Base-by-base conservation (phyloP, 1,140 invertebrate genomes). In the Aphidius gifuensis region DNA sequence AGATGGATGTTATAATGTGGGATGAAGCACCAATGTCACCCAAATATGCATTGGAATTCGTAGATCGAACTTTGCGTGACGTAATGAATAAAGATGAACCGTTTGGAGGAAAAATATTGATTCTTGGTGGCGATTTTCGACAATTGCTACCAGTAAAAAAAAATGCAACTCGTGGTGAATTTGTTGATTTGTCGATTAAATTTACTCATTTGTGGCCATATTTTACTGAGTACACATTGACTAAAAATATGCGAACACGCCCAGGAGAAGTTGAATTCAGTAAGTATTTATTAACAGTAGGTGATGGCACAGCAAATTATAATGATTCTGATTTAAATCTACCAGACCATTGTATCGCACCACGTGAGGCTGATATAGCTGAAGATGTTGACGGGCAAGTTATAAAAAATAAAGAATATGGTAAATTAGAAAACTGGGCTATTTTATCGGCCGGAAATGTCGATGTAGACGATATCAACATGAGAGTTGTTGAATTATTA, bases 381-480 rank as follows among this genome's bases (percentile, higher is more conserved):
- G 42, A 60, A 9, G 32, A 64, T 58, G 46, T 39, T 11, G 61
- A 64, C 23, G 56, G 47, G 3, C n/a, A 54, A 42, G 43, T 62
- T n/a, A 47, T 65, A 3, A 61, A 21, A 48, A n/a, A 54, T 50
- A 57, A 61, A 58, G 45, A 47, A 39, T 65, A 58, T 55, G 9
- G 49, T 11, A 48, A 58, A 54, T 23, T 60, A 8, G 9, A 59
- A 9, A 40, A 53, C 7, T 60, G 60, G 21, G 65, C 65, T 54
- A 67, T 67, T 9, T 47, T 64, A 9, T 57, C 64, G 3, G 48
- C 65, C 1, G 48, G 66, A 43, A 67, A 64, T 54, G 44, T 60
- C n/a, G 58, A 65, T 53, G 65, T 69, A 0, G 51, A 64, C 8
- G 51, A 53, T 43, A 67, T 67, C 7, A 69, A 67, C 44, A 46